Evolutionary conservation across 2,113 vertebrate species (phyloP).

Genomic region (Proterorhinus semilunaris): DNA sequence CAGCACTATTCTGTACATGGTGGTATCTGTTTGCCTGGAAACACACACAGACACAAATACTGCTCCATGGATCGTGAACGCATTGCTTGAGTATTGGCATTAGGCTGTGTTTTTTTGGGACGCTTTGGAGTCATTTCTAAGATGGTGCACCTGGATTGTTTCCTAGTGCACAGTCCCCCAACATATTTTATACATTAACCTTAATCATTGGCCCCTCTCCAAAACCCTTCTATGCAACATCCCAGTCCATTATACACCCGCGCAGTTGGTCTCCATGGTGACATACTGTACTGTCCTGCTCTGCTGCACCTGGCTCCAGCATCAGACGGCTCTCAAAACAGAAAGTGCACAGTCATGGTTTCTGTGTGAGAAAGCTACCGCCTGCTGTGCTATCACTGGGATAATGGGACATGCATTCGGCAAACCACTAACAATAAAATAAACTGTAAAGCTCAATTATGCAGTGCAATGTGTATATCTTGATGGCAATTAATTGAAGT

Average conservation of each 20-base stretch:
- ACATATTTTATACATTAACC: too few relatives aligned
- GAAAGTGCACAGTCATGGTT: constrained; percentile 26
- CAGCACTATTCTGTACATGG: constrained; percentile 59
- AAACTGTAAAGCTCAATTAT: neutral
- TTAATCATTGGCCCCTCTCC: neutral
- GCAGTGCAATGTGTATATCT: neutral
- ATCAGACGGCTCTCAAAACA: constrained; percentile 36
- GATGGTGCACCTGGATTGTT: too few relatives aligned
- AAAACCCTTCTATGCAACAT: neutral
- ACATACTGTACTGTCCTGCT: constrained; percentile 21
- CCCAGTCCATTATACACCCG: neutral
- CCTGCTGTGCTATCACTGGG: constrained; percentile 4
- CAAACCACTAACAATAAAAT: neutral
- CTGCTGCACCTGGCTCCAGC: constrained; percentile 42
- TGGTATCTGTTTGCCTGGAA: constrained; percentile 57
- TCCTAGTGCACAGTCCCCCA: too few relatives aligned
- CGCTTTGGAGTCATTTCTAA: too few relatives aligned
- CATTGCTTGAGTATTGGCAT: neutral
- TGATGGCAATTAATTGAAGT: neutral
- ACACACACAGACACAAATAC: neutral
- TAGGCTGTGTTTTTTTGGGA: neutral
- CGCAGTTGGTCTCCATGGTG: neutral
- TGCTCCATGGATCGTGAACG: too few relatives aligned
- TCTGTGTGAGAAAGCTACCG: neutral
- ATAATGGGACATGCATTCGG: neutral